Conservation (phyloP, 1,140 invertebrate genomes). For the Episyrphus balteatus region DNA sequence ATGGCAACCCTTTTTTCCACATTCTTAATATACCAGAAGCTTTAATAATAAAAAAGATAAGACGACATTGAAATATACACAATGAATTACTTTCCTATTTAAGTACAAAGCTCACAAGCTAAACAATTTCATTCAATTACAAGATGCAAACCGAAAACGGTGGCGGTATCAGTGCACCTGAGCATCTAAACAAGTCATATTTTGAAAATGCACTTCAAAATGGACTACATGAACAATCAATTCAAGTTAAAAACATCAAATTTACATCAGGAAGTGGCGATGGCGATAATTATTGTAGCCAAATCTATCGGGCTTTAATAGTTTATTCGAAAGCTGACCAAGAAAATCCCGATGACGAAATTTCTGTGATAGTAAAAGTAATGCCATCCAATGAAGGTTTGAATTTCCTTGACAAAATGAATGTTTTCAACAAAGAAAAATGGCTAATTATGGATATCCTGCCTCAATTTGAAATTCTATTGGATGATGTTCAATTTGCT, state of each 20-base stretch:
- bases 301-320: constrained; percentile 20
- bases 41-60: too few species aligned
- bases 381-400: constrained; percentile 16
- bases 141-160: too few species aligned
- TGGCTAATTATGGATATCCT: constrained; percentile 20
- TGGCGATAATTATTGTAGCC: constrained; percentile 30
- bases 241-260: constrained; percentile 10
- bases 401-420: constrained; percentile 22
- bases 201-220: constrained; percentile 27
- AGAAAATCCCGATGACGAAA: constrained; percentile 2
- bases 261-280: constrained; percentile 21
- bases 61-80: too few species aligned
- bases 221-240: constrained; percentile 12
- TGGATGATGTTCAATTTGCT: constrained; percentile 19
- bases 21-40: too few species aligned
- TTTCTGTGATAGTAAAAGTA: constrained; percentile 23
- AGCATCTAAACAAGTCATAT: constrained; percentile 19
- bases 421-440: constrained; percentile 29
- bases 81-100: too few species aligned
- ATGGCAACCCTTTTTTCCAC: too few species aligned
- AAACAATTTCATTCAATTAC: too few species aligned
- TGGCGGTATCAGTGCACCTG: constrained; percentile 6
- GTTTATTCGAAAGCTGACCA: constrained; percentile 8
- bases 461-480: constrained; percentile 21
- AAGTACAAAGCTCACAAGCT: too few species aligned